A percentile compares a stretch with the other conserved stretches of the same genome.
Conservation (phyloP, 2,113 vertebrate genomes). For the Octodon degus region DNA sequence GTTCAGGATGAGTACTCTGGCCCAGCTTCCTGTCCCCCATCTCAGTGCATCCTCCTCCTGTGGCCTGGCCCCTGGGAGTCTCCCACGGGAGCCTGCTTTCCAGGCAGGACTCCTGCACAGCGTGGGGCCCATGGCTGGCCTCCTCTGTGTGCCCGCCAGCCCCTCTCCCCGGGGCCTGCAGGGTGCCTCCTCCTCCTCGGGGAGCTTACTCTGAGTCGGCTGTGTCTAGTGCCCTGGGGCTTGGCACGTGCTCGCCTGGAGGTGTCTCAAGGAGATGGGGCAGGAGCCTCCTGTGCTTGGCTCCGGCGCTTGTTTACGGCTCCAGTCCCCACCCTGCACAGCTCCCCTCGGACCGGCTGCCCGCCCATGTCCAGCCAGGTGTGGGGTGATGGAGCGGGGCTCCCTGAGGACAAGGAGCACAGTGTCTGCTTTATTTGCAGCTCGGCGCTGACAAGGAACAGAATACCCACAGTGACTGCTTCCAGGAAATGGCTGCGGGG, state of each 20-base stretch:
- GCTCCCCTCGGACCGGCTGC: slow-evolving; percentile 28
- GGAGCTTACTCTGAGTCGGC: background rate
- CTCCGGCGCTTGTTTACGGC: background rate
- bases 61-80: background rate
- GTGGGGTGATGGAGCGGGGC: slow-evolving; percentile 35
- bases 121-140: background rate
- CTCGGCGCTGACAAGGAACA: slow-evolving; percentile 63
- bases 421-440: slow-evolving; percentile 56
- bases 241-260: background rate
- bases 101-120: background rate
- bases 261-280: background rate
- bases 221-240: background rate
- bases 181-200: background rate
- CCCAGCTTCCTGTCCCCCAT: background rate
- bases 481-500: slow-evolving; percentile 66
- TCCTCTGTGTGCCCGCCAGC: background rate
- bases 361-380: slow-evolving; percentile 63
- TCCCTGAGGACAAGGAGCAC: slow-evolving; percentile 53
- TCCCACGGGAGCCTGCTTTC: rapidly evolving
- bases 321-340: background rate
- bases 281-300: background rate
- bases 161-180: background rate
- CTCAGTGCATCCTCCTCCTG: background rate
- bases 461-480: slow-evolving; percentile 56
- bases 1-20: background rate